Conservation (phyloP, 1,140 invertebrate genomes). For the Diploscapter pachys region DNA sequence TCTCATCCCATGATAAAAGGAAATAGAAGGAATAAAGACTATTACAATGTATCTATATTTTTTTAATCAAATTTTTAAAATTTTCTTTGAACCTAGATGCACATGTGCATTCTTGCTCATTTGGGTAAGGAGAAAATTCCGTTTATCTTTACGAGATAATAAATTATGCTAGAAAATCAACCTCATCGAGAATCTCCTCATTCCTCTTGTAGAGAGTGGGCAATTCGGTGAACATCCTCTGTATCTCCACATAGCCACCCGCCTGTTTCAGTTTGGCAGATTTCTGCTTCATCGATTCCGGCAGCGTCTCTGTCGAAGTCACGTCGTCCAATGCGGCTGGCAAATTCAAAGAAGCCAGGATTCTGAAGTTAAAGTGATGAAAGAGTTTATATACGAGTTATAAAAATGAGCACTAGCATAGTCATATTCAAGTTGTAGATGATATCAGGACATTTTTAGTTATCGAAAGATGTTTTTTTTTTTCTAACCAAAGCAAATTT, state of each 20-base stretch:
- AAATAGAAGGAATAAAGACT: too few species aligned
- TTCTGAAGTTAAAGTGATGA: conserved; percentile 62
- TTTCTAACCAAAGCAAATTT: too few species aligned
- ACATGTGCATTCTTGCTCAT: too few species aligned
- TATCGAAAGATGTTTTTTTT: too few species aligned
- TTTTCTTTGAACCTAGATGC: too few species aligned
- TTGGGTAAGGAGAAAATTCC: too few species aligned
- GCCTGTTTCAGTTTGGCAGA: conserved; percentile 63
- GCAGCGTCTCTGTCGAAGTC: conserved; percentile 72
- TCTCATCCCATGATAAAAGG: too few species aligned
- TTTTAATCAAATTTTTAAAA: too few species aligned
- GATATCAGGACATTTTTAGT: too few species aligned
- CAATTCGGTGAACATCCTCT: conserved; percentile 72
- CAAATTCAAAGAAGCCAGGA: conserved; percentile 87
- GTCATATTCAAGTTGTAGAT: too few species aligned
- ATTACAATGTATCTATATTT: too few species aligned
- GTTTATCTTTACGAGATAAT: too few species aligned
- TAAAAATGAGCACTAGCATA: background rate
- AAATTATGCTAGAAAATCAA: background rate
- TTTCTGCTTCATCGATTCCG: conserved; percentile 84
- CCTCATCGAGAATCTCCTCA: conserved; percentile 86
- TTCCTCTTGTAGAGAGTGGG: conserved; percentile 86
- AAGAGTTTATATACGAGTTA: conserved; percentile 3
- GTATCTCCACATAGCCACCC: conserved; percentile 61
- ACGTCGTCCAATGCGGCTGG: conserved; percentile 91